phyloP scores from a whole-genome alignment of 2,113 vertebrate genomes.

The Bujurquina vittata region DNA sequence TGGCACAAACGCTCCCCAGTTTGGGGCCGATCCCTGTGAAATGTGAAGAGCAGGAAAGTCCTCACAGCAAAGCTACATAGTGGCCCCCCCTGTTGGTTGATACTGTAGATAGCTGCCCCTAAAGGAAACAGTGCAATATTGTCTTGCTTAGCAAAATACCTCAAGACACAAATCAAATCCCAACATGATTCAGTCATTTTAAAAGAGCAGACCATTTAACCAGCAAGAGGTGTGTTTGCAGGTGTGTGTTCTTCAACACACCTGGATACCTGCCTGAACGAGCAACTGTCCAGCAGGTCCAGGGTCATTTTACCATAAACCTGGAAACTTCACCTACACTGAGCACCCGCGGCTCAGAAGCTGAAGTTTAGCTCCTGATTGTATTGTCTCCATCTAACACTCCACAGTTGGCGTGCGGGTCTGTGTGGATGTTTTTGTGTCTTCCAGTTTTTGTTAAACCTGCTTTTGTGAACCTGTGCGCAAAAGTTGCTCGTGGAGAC shows the following conservation, averaged over 20 bases:
- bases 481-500: not conserved
- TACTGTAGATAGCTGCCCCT: too few species aligned
- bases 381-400: too few species aligned
- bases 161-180: not conserved
- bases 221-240: not conserved
- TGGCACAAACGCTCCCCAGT: not conserved
- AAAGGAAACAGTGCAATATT: not conserved
- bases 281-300: not conserved
- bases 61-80: not conserved
- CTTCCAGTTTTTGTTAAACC: not conserved
- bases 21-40: not conserved
- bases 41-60: not conserved
- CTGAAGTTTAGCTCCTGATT: too few species aligned
- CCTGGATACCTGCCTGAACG: not conserved
- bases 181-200: not conserved
- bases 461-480: not conserved
- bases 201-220: not conserved
- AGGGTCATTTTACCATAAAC: not conserved
- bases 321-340: not conserved
- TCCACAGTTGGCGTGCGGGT: not conserved
- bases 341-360: too few species aligned
- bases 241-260: not conserved
- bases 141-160: not conserved
- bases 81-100: too few species aligned
- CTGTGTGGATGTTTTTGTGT: not conserved